Evolutionary conservation across 2,113 vertebrate genomes (phyloP), one percentile per base, ranked within the genome.

Genomic region (Pseudorectes ferrugineus): DNA sequence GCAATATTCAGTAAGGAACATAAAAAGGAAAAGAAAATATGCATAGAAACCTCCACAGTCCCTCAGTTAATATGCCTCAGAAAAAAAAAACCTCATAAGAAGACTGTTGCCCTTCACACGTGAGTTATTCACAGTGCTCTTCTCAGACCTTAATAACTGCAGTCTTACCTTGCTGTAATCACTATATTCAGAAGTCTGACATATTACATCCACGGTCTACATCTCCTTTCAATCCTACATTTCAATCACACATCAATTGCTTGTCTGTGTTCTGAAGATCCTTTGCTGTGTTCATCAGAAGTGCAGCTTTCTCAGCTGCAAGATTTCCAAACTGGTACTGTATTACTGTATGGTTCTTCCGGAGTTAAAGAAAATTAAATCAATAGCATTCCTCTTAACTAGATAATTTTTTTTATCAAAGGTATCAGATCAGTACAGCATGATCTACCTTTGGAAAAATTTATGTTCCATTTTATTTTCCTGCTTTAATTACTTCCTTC

Each of bases 191-290:
- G 14, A 24, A 67, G 36, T 40, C 40, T 72, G 54, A 19, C 16
- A 11, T 22, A 11, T 68, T 49, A 48, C n/a, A 42, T 40, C 20
- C 42, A 33, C 17, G 51, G 68, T 29, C 21, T 58, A 8, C 24
- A 20, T 63, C n/a, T 85, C 28, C 31, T 88, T 68, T 68, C 36
- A 49, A 24, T 23, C 52, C 58, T 71, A 25, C 19, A 10, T 63
- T 77, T 77, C 0, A 0, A 43, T 63, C 40, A 36, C 14, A 42
- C 8, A 52, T 42, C 48, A 43, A 2, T n/a, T 26, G 4, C 22
- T 74, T 66, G 25, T 24, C 43, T 70, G 38, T 35, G 7, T 54
- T 74, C 35, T 55, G 52, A 87, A 82, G 70, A 55, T 6, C 11
- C 9, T 59, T 81, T n/a, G 17, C 4, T 31, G 31, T 25, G 26